phyloP scores from a whole-genome alignment of 1,140 invertebrate species.

The Drosophila kikkawai region DNA sequence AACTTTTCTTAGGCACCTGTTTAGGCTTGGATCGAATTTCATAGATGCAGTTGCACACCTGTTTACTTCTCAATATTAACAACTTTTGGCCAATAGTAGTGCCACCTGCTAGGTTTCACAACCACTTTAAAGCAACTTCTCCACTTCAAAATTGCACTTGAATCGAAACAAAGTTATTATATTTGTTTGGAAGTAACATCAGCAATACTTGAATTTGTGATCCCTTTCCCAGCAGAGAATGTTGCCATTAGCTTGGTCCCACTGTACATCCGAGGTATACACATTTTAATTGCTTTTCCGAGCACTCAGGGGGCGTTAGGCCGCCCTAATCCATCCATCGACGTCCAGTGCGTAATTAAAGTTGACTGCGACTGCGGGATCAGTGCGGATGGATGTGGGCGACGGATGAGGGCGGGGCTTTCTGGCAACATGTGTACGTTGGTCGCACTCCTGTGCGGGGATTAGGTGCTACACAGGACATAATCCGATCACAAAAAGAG shows the following conservation, averaged over 20 bases:
- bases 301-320: constrained; percentile 53
- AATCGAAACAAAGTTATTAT: not conserved
- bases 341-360: constrained; percentile 72
- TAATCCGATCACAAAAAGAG: constrained; percentile 82
- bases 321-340: constrained; percentile 66
- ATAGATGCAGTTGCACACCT: not conserved
- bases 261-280: constrained; percentile 52
- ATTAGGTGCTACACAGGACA: constrained; percentile 78
- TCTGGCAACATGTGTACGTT: constrained; percentile 39
- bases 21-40: not conserved
- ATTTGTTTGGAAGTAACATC: too few relatives aligned
- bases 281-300: constrained; percentile 77
- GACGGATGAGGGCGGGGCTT: not conserved
- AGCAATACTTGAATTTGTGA: not conserved
- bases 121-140: not conserved
- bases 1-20: not conserved
- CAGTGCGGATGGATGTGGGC: constrained; percentile 39
- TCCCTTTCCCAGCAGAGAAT: not conserved
- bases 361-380: constrained; percentile 73
- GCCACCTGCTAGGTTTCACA: not conserved
- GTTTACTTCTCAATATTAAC: not conserved
- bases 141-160: not conserved
- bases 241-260: not conserved
- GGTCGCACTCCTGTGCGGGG: constrained; percentile 44
- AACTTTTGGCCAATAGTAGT: constrained; percentile 4